These are phyloP conservation scores for Poeciliopsis turneri DNA, from an alignment of 2,797 vertebrate genomes.

Conservation along the genomic window DNA sequence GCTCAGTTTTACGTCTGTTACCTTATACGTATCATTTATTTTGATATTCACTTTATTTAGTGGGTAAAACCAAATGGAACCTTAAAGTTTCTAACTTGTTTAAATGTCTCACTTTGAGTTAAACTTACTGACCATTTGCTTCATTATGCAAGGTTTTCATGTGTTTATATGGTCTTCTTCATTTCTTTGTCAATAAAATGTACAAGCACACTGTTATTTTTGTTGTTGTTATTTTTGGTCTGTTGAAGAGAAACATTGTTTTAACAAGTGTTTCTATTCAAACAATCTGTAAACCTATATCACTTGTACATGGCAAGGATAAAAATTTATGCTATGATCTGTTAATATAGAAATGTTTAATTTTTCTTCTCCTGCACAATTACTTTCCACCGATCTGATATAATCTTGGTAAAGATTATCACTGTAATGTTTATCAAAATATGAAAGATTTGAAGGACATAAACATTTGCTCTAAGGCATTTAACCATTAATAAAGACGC, in stretches of 20 bases:
- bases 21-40: constrained; percentile 17
- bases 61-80: not conserved
- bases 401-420: not conserved
- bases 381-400: not conserved
- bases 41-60: not conserved
- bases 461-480: not conserved
- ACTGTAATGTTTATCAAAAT: not conserved
- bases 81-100: not conserved
- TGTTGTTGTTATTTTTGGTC: not conserved
- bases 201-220: not conserved
- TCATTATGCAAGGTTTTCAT: not conserved
- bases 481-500: not conserved
- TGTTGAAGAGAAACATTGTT: not conserved
- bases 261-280: not conserved
- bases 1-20: not conserved
- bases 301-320: not conserved
- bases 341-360: not conserved
- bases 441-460: not conserved
- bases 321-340: not conserved
- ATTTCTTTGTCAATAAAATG: constrained; percentile 37
- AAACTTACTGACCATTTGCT: not conserved
- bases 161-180: constrained; percentile 16
- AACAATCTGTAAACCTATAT: not conserved
- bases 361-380: not conserved
- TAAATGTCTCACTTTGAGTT: constrained; percentile 9